Percentiles rank a stretch among this genome's conserved stretches.
These are phyloP conservation scores for Fulica atra DNA, from an alignment of 2,113 vertebrate species.

Conservation along the genomic window DNA sequence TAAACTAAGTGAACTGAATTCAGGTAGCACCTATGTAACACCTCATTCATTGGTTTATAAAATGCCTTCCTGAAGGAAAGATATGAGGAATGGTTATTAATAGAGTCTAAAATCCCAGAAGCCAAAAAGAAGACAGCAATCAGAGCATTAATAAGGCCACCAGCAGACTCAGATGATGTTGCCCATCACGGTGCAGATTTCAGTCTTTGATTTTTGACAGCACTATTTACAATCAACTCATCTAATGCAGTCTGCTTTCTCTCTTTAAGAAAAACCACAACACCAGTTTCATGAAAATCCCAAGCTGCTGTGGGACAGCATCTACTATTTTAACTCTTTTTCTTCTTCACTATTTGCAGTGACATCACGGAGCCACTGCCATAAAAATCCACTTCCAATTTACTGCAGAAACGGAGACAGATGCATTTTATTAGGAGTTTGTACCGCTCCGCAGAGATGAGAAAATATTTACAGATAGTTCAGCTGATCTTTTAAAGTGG, in stretches of 20 bases:
- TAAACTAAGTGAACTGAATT: neutral
- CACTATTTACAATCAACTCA: neutral
- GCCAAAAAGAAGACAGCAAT: neutral
- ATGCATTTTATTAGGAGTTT: slow-evolving; percentile 19
- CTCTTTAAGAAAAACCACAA: neutral
- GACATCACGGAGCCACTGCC: neutral
- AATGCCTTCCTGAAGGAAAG: neutral
- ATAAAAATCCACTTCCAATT: neutral
- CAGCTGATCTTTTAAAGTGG: slow-evolving; percentile 57
- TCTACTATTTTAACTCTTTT: neutral
- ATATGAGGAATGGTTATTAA: neutral
- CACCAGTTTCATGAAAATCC: neutral
- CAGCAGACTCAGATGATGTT: neutral
- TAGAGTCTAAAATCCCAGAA: neutral
- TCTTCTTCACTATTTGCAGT: neutral
- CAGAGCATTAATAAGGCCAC: neutral
- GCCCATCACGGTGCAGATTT: neutral
- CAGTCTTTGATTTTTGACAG: neutral
- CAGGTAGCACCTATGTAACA: neutral
- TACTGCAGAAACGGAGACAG: neutral
- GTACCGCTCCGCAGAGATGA: slow-evolving; percentile 2
- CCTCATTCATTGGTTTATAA: neutral
- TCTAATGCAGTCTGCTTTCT: neutral
- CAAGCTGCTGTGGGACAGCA: neutral
- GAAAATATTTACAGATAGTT: slow-evolving; percentile 57